Evolutionary conservation across 1,140 invertebrate genomes (phyloP).

Genomic region (Tetramorium alpestre): DNA sequence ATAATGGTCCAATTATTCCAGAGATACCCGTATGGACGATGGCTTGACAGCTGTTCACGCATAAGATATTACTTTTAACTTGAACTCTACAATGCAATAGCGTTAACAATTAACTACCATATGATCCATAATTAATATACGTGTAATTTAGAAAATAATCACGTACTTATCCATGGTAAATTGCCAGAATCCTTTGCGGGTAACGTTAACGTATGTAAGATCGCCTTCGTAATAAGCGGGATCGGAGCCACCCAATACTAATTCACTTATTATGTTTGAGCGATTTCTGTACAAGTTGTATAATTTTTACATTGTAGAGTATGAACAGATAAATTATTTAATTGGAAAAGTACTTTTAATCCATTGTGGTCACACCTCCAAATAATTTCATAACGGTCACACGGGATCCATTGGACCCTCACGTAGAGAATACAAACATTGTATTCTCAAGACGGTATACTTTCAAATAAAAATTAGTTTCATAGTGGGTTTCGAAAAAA

Average conservation of each 20-base stretch:
- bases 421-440: too few species aligned
- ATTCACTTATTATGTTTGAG: constrained; percentile 91
- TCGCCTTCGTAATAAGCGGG: constrained; percentile 95
- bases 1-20: constrained; percentile 95
- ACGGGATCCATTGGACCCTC: too few species aligned
- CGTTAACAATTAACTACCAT: background rate
- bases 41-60: constrained; percentile 93
- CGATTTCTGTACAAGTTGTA: constrained; percentile 89
- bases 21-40: constrained; percentile 99
- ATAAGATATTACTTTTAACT: constrained; percentile 88
- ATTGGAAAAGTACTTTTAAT: background rate
- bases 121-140: background rate
- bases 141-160: background rate
- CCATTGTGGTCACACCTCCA: too few species aligned
- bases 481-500: too few species aligned
- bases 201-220: constrained; percentile 96
- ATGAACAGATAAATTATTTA: background rate
- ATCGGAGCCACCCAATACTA: constrained; percentile 98
- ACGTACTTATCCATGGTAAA: constrained; percentile 94
- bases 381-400: too few species aligned
- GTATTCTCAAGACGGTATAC: too few species aligned
- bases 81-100: constrained; percentile 83
- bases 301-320: constrained; percentile 21
- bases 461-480: too few species aligned
- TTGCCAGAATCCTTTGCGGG: constrained; percentile 94